Percentiles rank a stretch among this genome's conserved stretches.
Evolutionary conservation across 2,888 invertebrate genomes (phyloP).

Genomic region (Slavum lentiscoides): DNA sequence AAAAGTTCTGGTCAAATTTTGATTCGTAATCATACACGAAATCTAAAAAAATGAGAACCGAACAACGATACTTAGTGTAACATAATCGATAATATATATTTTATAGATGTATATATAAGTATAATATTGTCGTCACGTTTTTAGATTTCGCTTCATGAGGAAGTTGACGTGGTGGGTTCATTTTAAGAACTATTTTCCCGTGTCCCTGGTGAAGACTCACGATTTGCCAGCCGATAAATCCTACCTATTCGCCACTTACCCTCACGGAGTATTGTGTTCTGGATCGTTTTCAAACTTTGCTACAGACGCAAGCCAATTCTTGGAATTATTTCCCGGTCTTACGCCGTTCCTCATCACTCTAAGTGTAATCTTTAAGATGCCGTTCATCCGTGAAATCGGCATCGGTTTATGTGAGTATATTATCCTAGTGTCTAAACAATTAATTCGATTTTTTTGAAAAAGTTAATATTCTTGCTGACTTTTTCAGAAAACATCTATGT

Average conservation of each 20-base stretch:
- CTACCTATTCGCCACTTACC: conserved; percentile 85
- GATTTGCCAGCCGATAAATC: conserved; percentile 79
- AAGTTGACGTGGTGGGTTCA: conserved; percentile 73
- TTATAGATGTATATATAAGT: background rate
- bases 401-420: conserved; percentile 64
- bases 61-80: too few species aligned
- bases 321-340: conserved; percentile 68
- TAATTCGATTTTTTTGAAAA: background rate
- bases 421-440: background rate
- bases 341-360: conserved; percentile 69
- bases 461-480: too few species aligned
- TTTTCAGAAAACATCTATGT: too few species aligned
- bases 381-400: conserved; percentile 72
- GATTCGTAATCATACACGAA: too few species aligned
- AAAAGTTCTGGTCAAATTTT: too few species aligned
- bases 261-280: conserved; percentile 85
- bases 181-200: conserved; percentile 82
- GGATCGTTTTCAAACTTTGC: conserved; percentile 81
- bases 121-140: background rate
- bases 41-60: too few species aligned
- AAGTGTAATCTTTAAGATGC: conserved; percentile 73
- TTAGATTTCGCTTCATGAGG: conserved; percentile 67
- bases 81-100: too few species aligned
- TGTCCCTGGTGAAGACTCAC: conserved; percentile 77
- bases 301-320: conserved; percentile 67